A percentile compares a stretch with the other conserved stretches of the same genome.
Conservation (phyloP, 1,140 invertebrate genomes). For the Aphaenogaster ashmeadi region DNA sequence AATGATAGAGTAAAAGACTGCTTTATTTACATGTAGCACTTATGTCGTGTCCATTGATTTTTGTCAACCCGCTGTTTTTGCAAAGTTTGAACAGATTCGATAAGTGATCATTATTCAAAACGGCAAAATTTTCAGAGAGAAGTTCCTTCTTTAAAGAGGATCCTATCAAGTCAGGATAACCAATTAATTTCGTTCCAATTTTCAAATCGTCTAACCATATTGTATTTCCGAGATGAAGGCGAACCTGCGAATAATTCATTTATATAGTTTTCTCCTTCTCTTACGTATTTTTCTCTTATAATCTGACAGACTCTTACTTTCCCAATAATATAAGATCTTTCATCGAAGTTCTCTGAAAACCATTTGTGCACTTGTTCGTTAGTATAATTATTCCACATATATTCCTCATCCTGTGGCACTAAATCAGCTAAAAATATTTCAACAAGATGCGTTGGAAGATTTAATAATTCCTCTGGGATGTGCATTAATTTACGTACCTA, state of each 20-base stretch:
- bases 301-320: slow-evolving; percentile 73
- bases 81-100: slow-evolving; percentile 69
- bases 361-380: slow-evolving; percentile 74
- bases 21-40: not conserved
- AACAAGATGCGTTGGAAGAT: slow-evolving; percentile 76
- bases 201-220: slow-evolving; percentile 83
- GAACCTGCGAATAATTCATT: slow-evolving; percentile 76
- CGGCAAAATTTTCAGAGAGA: slow-evolving; percentile 72
- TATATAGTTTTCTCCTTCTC: not conserved
- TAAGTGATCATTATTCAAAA: slow-evolving; percentile 79
- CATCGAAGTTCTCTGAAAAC: slow-evolving; percentile 75
- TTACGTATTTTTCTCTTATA: slow-evolving; percentile 1
- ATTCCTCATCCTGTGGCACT: slow-evolving; percentile 82
- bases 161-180: slow-evolving; percentile 74
- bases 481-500: slow-evolving; percentile 78
- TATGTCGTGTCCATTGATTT: slow-evolving; percentile 62
- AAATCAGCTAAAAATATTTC: slow-evolving; percentile 82
- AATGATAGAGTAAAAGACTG: not conserved
- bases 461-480: slow-evolving; percentile 78
- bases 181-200: slow-evolving; percentile 77
- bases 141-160: slow-evolving; percentile 77
- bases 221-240: slow-evolving; percentile 81
- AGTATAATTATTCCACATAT: slow-evolving; percentile 80
- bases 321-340: slow-evolving; percentile 76
- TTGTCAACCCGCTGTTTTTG: slow-evolving; percentile 52